Base-by-base conservation (phyloP, 2,888 invertebrate genomes). In the Nephrocerus scutellatus region DNA sequence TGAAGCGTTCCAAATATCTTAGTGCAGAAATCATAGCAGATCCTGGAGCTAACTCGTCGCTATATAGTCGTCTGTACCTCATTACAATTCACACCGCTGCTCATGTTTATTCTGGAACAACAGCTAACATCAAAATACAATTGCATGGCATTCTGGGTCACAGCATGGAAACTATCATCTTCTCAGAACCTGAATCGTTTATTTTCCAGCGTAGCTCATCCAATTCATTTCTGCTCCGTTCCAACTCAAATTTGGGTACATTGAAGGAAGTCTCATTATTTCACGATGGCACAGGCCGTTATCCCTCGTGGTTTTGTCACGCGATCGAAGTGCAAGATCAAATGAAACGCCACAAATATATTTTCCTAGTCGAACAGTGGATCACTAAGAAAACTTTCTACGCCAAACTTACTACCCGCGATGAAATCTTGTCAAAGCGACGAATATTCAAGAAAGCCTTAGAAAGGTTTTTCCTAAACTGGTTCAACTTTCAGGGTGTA, bases 231-330 rank as follows among this genome's bases (percentile, higher is more conserved):
- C 25, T 12, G 1, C 13, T 30, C 14, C 30, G 15, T 14, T 28
- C 39, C n/a, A 20, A 9, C 7, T 36, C 24, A 7, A 29, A 8
- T n/a, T 22, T 59, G 1, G 45, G 47, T 0, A 7, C 9, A 12
- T 6, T 52, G 4, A n/a, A 31, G 8, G 36, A 41, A 6, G 36
- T 51, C n/a, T 38, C 39, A 16, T 30, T 52, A 8, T 16, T n/a
- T 2, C 52, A 51, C 38, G 55, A 57, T 28, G 45, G 40, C 8
- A 30, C 40, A 4, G 59, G 59, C n/a, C 46, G 56, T 16, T 57
- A 53, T 37, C 53, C 57, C 2, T 46, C 53, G 1, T 59, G 59
- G 59, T 53, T 51, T 34, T 57, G 56, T 30, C 49, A 49, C 19
- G 34, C 42, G 9, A 48, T 59, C 2, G 44, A 46, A 6, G 33